Base-by-base conservation (phyloP, 2,888 invertebrate species). In the Caenorhabditis japonica region DNA sequence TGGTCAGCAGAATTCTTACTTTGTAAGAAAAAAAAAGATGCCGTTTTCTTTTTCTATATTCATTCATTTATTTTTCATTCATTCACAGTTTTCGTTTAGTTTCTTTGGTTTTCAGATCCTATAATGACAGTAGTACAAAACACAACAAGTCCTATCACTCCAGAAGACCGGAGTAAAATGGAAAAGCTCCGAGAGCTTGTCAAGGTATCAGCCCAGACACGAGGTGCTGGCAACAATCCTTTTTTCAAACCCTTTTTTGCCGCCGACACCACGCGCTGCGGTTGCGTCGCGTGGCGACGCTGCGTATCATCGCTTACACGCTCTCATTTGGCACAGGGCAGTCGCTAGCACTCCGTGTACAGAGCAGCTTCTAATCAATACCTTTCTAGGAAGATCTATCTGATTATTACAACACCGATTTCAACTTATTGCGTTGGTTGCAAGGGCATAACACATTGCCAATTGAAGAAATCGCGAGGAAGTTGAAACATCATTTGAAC, bases 401-500 rank as follows among this genome's bases (percentile, higher is more conserved):
- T 10, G 61, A 71, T 4, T 85, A 84, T 34, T 85, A 85, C 47
- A 81, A 85, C 75, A 85, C 85, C 7, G 82, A 85, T 58, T 85
- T 85, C 55, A 85, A 85, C 36, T 59, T 85, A 19, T 70, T 85
- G 33, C 81, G 85, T 1, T 85, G 85, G 85, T 55, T 85, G 10
- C 80, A 84, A 73, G 85, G 85, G 2, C 84, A 85, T 43, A 73
- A 78, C 55, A 71, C 73, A 33, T 21, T 66, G 4, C 58, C 81
- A 33, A 30, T 86, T 4, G 76, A 73, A 4, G 81, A 85, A 56
- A 81, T 86, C 19, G 81, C 84, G 2, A 74, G 77, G 10, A 86
- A 86, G 49, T 69, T 86, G 34, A 75, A 68, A 17, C 81, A 81
- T 51, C 86, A 86, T 70, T 56, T 86, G 38, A 74, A 76, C 21